phyloP scores from a whole-genome alignment of 2,888 invertebrate species.

The Hipparchia sbordonii region DNA sequence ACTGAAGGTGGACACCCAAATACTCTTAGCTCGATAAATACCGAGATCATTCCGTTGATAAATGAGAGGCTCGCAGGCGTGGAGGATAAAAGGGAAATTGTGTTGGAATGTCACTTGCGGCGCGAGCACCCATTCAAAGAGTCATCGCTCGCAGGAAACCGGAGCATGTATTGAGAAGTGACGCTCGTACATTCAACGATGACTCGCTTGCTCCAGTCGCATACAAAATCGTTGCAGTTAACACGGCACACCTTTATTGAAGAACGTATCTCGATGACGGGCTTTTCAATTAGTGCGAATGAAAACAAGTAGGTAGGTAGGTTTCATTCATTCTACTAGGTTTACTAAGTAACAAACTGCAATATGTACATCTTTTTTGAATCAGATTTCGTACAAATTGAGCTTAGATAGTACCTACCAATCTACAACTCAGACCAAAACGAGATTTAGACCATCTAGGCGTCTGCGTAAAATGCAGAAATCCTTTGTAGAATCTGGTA shows the following conservation, averaged over 20 bases:
- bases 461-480: no score
- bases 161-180: slow-evolving; percentile 38
- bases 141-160: slow-evolving; percentile 41
- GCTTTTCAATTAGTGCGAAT: slow-evolving; percentile 27
- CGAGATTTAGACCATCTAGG: no score
- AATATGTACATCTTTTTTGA: slow-evolving; percentile 1
- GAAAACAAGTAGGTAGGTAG: slow-evolving; percentile 5
- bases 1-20: slow-evolving; percentile 30
- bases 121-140: slow-evolving; percentile 44
- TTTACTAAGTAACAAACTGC: background rate
- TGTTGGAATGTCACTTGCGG: slow-evolving; percentile 61
- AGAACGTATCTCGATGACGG: slow-evolving; percentile 13
- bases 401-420: background rate
- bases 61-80: slow-evolving; percentile 45
- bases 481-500: no score
- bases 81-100: slow-evolving; percentile 76
- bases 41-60: slow-evolving; percentile 70
- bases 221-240: slow-evolving; percentile 36
- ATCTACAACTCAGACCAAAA: no score
- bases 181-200: slow-evolving; percentile 26
- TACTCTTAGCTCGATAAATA: slow-evolving; percentile 42
- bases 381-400: background rate
- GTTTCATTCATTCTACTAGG: background rate
- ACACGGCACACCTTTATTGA: slow-evolving; percentile 21
- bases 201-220: slow-evolving; percentile 29